A percentile compares a stretch with the other conserved stretches of the same genome.
Evolutionary conservation across 2,113 vertebrate genomes (phyloP).

Genomic region (Willisornis vidua): DNA sequence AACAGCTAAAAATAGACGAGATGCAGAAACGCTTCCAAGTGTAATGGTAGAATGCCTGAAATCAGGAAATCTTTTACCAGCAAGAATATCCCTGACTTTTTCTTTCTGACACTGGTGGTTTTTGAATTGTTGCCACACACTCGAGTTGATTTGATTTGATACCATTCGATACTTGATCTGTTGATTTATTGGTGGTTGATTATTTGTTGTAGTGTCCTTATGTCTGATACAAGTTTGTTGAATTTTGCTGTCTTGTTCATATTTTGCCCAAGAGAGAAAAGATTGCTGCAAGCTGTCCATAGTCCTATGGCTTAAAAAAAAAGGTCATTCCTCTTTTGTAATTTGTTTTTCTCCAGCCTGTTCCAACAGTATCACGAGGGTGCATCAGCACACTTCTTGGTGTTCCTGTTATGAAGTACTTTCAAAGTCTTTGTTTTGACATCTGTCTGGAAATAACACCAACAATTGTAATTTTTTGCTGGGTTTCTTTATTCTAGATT

Average conservation of each 20-base stretch:
- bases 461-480: not conserved
- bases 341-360: not conserved
- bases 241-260: not conserved
- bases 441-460: not conserved
- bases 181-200: not conserved
- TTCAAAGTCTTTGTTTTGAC: not conserved
- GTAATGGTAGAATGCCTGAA: not conserved
- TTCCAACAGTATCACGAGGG: not conserved
- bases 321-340: not conserved
- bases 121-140: not conserved
- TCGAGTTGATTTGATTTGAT: not conserved
- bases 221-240: not conserved
- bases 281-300: not conserved
- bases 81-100: not conserved
- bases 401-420: not conserved
- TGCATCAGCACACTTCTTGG: not conserved
- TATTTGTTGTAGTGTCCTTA: not conserved
- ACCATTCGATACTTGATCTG: not conserved
- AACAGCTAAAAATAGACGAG: not conserved
- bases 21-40: not conserved
- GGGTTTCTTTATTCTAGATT: not conserved
- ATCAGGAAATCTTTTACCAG: not conserved
- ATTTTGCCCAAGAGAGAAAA: not conserved
- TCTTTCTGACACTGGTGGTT: not conserved
- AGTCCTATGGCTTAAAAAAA: not conserved